These are phyloP conservation scores for Dreissena rostriformis DNA, from an alignment of 1,140 invertebrate species.

Conservation along the genomic window DNA sequence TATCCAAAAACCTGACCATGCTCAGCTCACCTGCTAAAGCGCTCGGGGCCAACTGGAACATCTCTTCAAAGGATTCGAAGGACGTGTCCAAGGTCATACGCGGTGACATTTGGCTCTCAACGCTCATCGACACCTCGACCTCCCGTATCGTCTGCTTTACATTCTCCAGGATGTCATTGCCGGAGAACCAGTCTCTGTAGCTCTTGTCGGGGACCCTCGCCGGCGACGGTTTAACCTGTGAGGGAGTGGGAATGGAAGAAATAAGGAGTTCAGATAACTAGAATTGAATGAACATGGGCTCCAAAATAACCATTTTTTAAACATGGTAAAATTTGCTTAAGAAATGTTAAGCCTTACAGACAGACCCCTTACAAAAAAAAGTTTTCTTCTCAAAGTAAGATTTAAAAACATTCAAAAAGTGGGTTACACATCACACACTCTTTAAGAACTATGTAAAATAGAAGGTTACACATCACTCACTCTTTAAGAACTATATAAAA, in stretches of 20 bases:
- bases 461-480: slow-evolving; percentile 49
- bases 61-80: slow-evolving; percentile 67
- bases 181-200: slow-evolving; percentile 87
- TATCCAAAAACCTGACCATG: too few relatives aligned
- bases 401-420: too few relatives aligned
- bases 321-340: too few relatives aligned
- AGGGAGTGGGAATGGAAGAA: too few relatives aligned
- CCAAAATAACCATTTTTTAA: too few relatives aligned
- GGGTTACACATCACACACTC: too few relatives aligned
- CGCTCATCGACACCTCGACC: slow-evolving; percentile 79
- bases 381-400: too few relatives aligned
- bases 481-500: slow-evolving; percentile 55
- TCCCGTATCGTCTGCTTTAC: slow-evolving; percentile 87
- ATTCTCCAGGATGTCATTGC: slow-evolving; percentile 90
- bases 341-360: too few relatives aligned
- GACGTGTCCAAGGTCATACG: slow-evolving; percentile 59
- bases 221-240: slow-evolving; percentile 61
- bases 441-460: too few relatives aligned
- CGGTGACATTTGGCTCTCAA: slow-evolving; percentile 30
- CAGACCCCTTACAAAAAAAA: too few relatives aligned
- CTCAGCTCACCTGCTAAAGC: slow-evolving; percentile 64
- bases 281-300: neutral
- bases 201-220: slow-evolving; percentile 58
- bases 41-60: slow-evolving; percentile 75
- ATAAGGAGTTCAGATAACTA: too few relatives aligned